phyloP scores from a whole-genome alignment of 2,888 invertebrate genomes.

The Macropis europaea region DNA sequence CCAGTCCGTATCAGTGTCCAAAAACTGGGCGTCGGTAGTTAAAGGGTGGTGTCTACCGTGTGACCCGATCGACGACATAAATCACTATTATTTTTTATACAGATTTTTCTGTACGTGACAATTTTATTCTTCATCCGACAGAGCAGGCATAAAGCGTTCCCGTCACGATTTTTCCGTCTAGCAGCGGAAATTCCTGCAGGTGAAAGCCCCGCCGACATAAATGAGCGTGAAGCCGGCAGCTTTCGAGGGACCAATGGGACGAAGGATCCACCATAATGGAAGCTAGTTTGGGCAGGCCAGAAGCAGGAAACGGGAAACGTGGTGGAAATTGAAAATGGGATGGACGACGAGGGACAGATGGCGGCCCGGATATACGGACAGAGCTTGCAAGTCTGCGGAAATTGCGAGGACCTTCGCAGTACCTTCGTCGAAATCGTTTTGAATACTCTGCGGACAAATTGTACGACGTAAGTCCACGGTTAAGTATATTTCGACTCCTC shows the following conservation, averaged over 20 bases:
- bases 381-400: constrained; percentile 61
- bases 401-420: constrained; percentile 52
- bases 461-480: too few species aligned
- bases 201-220: neutral
- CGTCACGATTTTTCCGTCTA: neutral
- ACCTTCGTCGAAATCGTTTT: constrained; percentile 2
- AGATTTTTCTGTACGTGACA: too few species aligned
- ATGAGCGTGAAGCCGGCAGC: constrained; percentile 20
- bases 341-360: constrained; percentile 69
- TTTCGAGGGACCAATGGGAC: constrained; percentile 38
- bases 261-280: constrained; percentile 39
- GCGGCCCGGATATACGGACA: constrained; percentile 66
- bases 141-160: neutral
- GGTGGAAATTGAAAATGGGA: constrained; percentile 80
- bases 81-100: too few species aligned
- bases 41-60: too few species aligned
- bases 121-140: too few species aligned
- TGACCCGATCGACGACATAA: too few species aligned
- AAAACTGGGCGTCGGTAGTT: too few species aligned
- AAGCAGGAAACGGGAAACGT: constrained; percentile 78
- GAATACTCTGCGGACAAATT: too few species aligned
- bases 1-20: too few species aligned
- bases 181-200: neutral
- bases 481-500: too few species aligned
- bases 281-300: constrained; percentile 32